A percentile compares a stretch with the other conserved stretches of the same genome.
These are phyloP conservation scores for Drosophila cardini DNA, from an alignment of 1,140 invertebrate genomes.

Conservation along the genomic window DNA sequence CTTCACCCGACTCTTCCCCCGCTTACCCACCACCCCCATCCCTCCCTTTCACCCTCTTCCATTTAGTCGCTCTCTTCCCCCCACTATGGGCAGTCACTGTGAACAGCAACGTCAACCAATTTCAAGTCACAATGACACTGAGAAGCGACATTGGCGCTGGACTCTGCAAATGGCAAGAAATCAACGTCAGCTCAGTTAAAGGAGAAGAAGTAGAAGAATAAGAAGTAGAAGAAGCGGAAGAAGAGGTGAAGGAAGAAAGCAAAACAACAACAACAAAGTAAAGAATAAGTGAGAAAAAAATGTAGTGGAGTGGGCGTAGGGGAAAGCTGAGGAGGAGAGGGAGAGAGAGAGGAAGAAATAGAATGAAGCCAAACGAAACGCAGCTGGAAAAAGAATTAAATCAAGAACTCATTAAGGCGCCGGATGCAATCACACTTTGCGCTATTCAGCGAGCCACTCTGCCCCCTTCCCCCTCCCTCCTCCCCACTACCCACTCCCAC, in stretches of 20 bases:
- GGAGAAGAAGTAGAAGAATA: slow-evolving; percentile 7
- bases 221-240: slow-evolving; percentile 1
- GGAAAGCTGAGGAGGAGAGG: background rate
- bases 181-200: slow-evolving; percentile 67
- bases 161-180: slow-evolving; percentile 77
- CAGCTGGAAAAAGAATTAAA: slow-evolving; percentile 83
- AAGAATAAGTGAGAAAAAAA: background rate
- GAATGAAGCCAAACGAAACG: slow-evolving; percentile 71
- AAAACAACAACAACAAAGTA: background rate
- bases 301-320: background rate
- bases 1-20: background rate
- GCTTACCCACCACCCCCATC: background rate
- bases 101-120: slow-evolving; percentile 61
- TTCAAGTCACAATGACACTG: slow-evolving; percentile 72
- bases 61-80: slow-evolving; percentile 1
- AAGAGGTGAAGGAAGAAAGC: slow-evolving; percentile 6
- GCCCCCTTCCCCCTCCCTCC: slow-evolving; percentile 19
- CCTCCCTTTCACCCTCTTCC: background rate
- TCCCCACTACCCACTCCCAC: background rate
- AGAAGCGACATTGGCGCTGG: slow-evolving; percentile 69
- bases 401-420: slow-evolving; percentile 84
- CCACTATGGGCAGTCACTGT: slow-evolving; percentile 3
- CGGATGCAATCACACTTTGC: slow-evolving; percentile 84
- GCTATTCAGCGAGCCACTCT: slow-evolving; percentile 73
- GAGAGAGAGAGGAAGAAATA: slow-evolving; percentile 15